Base-by-base conservation (phyloP, 2,888 invertebrate genomes). In the Trissoscelio sp. region DNA sequence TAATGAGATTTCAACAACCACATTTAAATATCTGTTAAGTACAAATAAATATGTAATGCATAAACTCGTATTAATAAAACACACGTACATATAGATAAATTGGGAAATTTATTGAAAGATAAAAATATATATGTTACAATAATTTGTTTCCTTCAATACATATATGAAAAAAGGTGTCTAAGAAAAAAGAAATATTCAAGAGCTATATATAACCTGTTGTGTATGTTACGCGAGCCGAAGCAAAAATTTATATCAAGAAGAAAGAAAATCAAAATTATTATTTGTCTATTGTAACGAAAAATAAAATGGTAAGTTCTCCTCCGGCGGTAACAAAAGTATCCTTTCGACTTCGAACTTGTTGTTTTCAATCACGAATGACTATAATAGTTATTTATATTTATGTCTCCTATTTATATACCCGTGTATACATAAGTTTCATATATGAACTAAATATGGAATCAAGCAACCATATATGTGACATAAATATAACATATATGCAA, bases 121-220 rank as follows among this genome's bases (percentile, higher is more conserved):
- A 87, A 88, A 87, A 87, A 88, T 88, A 88, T 88, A 87, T 88
- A 88, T 88, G 85, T 83, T 88, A 81, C 82, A 84, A 81, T 83
- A 85, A 86, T 86, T 82, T 84, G 85, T 39, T 66, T 57, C 11
- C 28, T 70, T 42, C 82, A 85, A 84, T 86, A 83, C 84, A 84
- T 82, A 85, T 84, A 60, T 83, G 84, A 81, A 82, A 86, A 78
- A 78, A 83, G 83, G 74, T 83, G 79, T 81, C 74, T 84, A 84
- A 85, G 82, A 81, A 67, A 85, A 72, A 79, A 22, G 67, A 37
- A 1, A 51, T 72, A 86, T 85, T 85, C 83, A 85, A 86, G 84
- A 84, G n/a, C n/a, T n/a, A 80, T 3, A 79, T 39, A 70, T 57
- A 62, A 53, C 58, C 55, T 67, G 53, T 69, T 31, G 70, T 72